Evolutionary conservation across 2,888 invertebrate species (phyloP).

Genomic region (Ophion ellenae): DNA sequence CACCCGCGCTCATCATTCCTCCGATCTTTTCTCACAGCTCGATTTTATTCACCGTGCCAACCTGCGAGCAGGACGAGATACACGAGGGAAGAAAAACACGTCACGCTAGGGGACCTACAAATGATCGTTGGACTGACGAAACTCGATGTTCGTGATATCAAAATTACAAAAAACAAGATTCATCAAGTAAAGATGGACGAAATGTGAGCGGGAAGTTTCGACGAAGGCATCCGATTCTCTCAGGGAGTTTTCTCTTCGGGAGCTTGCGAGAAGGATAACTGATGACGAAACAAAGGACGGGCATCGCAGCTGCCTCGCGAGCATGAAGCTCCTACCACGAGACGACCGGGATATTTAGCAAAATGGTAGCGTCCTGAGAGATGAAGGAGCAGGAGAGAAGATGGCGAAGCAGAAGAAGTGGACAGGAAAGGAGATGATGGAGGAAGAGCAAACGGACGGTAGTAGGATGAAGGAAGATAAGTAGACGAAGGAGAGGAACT

Average conservation of each 20-base stretch:
- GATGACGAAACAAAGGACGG: background rate
- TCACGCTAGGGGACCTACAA: conserved; percentile 35
- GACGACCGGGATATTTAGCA: conserved; percentile 21
- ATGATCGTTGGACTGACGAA: conserved; percentile 23
- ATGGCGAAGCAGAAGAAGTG: background rate
- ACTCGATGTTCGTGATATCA: background rate
- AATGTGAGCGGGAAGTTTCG: conserved; percentile 60
- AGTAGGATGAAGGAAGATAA: background rate
- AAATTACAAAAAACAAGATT: background rate
- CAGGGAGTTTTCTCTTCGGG: conserved; percentile 4
- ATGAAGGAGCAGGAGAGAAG: background rate
- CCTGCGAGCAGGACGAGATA: conserved; percentile 31
- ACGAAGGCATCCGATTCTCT: conserved; percentile 46
- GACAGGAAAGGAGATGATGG: background rate
- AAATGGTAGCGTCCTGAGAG: background rate
- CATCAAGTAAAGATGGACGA: conserved; percentile 25
- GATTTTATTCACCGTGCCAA: background rate
- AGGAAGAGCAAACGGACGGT: no score
- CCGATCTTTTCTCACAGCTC: background rate
- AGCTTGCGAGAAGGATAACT: background rate
- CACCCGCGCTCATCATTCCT: no score
- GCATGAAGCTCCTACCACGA: conserved; percentile 41
- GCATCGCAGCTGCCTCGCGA: conserved; percentile 2
- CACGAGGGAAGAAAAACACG: conserved; percentile 26
- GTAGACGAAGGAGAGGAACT: background rate